Evolutionary conservation across 2,113 vertebrate species (phyloP), one percentile per base, ranked within the genome.

Genomic region (Desmodus rotundus): DNA sequence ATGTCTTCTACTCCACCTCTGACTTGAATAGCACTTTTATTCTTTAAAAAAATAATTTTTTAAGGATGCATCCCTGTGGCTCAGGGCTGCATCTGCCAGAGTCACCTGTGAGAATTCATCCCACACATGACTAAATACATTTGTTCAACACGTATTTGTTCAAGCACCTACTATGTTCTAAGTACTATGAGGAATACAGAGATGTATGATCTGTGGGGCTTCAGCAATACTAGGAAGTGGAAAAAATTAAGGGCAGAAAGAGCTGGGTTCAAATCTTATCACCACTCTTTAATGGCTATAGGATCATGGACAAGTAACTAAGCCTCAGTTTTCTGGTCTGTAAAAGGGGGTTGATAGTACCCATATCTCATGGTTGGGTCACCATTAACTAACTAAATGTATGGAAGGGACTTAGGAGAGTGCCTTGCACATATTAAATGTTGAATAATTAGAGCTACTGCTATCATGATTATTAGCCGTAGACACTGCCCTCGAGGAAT

Each of bases 81-180:
- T 92, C n/a, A 36, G 24, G 6, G 4, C 47, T 93, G 33, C 12
- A 85, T 78, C 47, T 86, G 24, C 17, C 56, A 85, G 94, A 80
- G 47, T 36, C 8, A 17, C 28, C 52, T 81, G 33, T 81, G 67
- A 80, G 65, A 80, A 85, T 58, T 76, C 20, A 74, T 68, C 31
- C n/a, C 33, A 31, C 2, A 68, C 19, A 38, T 31, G 36, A 86
- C 17, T 33, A 56, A 43, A 81, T n/a, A 28, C 6, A 41, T 80
- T 41, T 83, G 11, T 83, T 87, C 82, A 93, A 80, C 41, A 95
- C 67, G 65, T 84, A 92, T 73, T 94, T 89, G 28, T 72, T 72
- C 12, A 82, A 86, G 17, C 19, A 3, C 56, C 56, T 82, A 45
- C 58, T 43, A 61, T 84, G 68, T 65, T 89, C 74, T 45, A 31